These are phyloP conservation scores for Trinorchestia longiramus DNA, from an alignment of 1,140 invertebrate species.

Conservation along the genomic window DNA sequence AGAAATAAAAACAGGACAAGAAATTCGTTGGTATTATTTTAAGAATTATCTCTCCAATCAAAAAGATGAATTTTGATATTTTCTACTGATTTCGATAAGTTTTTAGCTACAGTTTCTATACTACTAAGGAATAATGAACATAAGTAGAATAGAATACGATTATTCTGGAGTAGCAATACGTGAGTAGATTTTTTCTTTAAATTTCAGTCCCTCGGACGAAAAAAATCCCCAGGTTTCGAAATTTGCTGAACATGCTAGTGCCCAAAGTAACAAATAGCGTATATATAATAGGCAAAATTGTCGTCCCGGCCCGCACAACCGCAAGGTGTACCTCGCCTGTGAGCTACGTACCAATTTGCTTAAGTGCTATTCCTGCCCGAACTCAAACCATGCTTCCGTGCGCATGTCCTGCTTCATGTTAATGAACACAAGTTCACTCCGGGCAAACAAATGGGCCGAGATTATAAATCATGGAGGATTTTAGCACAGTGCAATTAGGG, in stretches of 20 bases:
- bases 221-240: too few species aligned
- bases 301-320: neutral
- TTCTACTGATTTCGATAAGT: too few species aligned
- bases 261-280: neutral
- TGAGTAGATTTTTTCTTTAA: too few species aligned
- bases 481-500: neutral
- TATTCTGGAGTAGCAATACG: too few species aligned
- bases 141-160: too few species aligned
- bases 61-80: too few species aligned
- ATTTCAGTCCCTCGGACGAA: too few species aligned
- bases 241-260: neutral
- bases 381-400: neutral
- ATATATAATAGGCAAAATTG: neutral
- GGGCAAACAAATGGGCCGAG: neutral
- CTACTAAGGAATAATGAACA: too few species aligned
- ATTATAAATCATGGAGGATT: neutral
- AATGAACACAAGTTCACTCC: neutral
- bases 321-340: neutral
- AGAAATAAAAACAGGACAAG: too few species aligned
- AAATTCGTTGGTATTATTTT: too few species aligned
- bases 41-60: too few species aligned
- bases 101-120: too few species aligned
- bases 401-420: neutral
- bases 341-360: neutral
- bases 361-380: neutral